These are phyloP conservation scores for Calidris pygmaea DNA, from an alignment of 2,113 vertebrate species.

Conservation along the genomic window DNA sequence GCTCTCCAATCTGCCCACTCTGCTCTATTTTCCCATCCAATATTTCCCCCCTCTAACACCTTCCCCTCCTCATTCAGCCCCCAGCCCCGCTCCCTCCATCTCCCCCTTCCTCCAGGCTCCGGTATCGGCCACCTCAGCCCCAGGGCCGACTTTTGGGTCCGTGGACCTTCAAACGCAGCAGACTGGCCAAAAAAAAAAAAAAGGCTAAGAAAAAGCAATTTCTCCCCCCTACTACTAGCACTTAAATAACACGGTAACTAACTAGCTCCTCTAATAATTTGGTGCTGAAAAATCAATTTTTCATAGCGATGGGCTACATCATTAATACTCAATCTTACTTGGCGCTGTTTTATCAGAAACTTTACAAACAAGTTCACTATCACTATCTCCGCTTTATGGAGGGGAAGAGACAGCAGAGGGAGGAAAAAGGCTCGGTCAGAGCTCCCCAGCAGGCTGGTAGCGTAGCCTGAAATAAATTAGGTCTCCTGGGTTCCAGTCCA, in stretches of 20 bases:
- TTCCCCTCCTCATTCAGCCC: slow-evolving; percentile 44
- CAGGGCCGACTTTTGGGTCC: not conserved
- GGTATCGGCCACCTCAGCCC: not conserved
- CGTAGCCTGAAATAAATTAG: slow-evolving; percentile 49
- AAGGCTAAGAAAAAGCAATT: not conserved
- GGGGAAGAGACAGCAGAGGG: not conserved
- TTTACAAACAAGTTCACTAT: not conserved
- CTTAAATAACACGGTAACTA: not conserved
- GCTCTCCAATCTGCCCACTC: slow-evolving; percentile 65
- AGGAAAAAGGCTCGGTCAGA: not conserved
- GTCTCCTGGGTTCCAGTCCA: slow-evolving; percentile 57
- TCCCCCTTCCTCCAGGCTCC: not conserved
- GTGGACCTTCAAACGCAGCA: not conserved
- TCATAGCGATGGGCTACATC: not conserved
- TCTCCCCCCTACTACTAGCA: not conserved
- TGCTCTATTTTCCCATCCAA: slow-evolving; percentile 66
- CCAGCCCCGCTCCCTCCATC: not conserved
- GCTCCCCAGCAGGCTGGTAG: slow-evolving; percentile 34
- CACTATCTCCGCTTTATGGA: not conserved
- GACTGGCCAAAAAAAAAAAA: not conserved
- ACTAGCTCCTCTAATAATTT: not conserved
- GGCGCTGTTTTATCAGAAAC: not conserved
- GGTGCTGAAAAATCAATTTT: not conserved
- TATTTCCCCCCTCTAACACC: slow-evolving; percentile 34
- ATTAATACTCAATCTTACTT: not conserved